Conservation (phyloP, 1,140 invertebrate genomes). For the Macrotrachela quadricornifera region DNA sequence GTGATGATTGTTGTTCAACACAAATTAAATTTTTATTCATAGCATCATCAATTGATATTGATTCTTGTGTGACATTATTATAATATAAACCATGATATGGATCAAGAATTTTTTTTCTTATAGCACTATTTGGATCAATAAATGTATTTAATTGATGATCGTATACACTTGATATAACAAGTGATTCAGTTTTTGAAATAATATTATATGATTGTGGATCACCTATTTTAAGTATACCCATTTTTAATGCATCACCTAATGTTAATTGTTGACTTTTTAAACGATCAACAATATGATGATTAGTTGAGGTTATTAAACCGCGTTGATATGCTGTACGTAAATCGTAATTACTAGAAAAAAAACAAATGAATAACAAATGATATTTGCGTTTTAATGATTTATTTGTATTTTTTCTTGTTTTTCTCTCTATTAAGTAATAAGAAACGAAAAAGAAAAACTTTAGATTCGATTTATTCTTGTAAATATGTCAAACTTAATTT, state of each 20-base stretch:
- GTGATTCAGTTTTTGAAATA: constrained; percentile 45
- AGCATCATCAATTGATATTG: constrained; percentile 17
- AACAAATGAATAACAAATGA: no score
- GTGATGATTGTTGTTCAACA: constrained; percentile 14
- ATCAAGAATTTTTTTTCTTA: constrained; percentile 29
- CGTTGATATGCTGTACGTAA: neutral
- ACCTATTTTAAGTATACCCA: neutral
- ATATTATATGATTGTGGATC: neutral
- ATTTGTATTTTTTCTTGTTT: no score
- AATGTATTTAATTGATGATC: constrained; percentile 45
- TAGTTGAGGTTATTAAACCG: neutral
- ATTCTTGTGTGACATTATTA: constrained; percentile 16
- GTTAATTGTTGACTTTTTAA: no score
- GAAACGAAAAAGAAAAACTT: no score
- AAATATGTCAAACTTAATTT: no score
- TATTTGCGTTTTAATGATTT: no score
- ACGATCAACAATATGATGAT: neutral
- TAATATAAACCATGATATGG: constrained; percentile 13
- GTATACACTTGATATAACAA: constrained; percentile 51
- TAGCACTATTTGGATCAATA: constrained; percentile 55
- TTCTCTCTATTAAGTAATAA: no score
- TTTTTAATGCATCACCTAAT: constrained; percentile 1
- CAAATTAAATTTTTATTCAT: constrained; percentile 16
- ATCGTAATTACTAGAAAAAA: neutral
- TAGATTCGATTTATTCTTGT: no score